Percentiles rank a stretch among this genome's conserved stretches.
These are phyloP conservation scores for Hypothenemus hampei DNA, from an alignment of 1,140 invertebrate genomes.

Conservation along the genomic window DNA sequence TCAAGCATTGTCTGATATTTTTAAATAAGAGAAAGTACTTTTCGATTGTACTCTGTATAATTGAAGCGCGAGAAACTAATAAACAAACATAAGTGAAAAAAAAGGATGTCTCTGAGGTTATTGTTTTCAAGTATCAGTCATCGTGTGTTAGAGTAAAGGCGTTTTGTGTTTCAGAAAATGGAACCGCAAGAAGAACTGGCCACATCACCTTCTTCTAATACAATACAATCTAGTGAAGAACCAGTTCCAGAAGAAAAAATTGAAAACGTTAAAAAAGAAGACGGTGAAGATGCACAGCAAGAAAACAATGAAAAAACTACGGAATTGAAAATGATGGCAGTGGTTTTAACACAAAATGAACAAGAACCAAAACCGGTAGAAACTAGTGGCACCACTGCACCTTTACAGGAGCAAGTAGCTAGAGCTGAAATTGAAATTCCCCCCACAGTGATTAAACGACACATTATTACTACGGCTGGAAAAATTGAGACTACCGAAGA, in stretches of 20 bases:
- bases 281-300: neutral
- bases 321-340: neutral
- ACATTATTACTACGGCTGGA: slow-evolving; percentile 32
- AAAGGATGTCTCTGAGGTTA: too few relatives aligned
- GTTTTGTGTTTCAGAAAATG: slow-evolving; percentile 3
- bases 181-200: neutral
- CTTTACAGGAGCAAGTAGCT: neutral
- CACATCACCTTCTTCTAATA: neutral
- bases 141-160: too few relatives aligned
- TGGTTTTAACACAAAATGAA: neutral
- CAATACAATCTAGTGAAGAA: neutral
- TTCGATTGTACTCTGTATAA: too few relatives aligned
- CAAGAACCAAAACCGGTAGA: neutral
- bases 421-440: neutral
- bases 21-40: too few relatives aligned
- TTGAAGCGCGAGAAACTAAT: too few relatives aligned
- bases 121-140: too few relatives aligned
- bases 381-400: neutral
- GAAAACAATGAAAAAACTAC: neutral
- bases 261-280: too few relatives aligned
- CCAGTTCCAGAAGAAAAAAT: neutral
- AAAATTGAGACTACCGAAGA: slow-evolving; percentile 34
- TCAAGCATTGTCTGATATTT: too few relatives aligned
- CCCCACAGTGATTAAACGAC: slow-evolving; percentile 29
- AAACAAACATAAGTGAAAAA: too few relatives aligned